Evolutionary conservation across 2,113 vertebrate species (phyloP).

Genomic region (Mesembrinibis cayennensis): DNA sequence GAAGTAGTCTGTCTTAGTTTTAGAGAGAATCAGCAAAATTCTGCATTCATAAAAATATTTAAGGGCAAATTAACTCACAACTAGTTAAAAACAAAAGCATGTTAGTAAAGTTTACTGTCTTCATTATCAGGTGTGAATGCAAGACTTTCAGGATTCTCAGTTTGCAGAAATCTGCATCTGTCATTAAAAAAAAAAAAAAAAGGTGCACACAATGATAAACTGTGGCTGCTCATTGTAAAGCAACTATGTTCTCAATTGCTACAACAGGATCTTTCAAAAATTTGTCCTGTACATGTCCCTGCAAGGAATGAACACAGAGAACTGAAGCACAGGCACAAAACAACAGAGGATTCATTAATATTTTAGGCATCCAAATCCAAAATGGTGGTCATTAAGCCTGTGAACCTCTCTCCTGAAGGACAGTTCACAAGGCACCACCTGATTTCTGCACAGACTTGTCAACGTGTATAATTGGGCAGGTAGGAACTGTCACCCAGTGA

Average conservation of each 20-base stretch:
- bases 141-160: background rate
- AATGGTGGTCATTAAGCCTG: background rate
- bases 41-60: background rate
- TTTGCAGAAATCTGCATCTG: background rate
- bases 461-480: background rate
- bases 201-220: background rate
- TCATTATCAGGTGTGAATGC: background rate
- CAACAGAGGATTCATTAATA: background rate
- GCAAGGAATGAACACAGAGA: background rate
- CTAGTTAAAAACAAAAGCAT: background rate
- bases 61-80: background rate
- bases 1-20: background rate
- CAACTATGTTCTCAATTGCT: background rate
- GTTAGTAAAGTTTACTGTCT: background rate
- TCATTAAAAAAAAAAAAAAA: background rate
- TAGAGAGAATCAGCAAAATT: background rate
- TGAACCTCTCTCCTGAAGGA: background rate
- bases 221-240: background rate
- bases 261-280: background rate
- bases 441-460: background rate
- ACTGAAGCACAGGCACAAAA: background rate
- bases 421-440: background rate
- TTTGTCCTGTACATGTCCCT: background rate
- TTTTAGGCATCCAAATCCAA: background rate
- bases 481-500: background rate